Evolutionary conservation across 2,113 vertebrate genomes (phyloP).

Genomic region (Aspidoscelis tigris): DNA sequence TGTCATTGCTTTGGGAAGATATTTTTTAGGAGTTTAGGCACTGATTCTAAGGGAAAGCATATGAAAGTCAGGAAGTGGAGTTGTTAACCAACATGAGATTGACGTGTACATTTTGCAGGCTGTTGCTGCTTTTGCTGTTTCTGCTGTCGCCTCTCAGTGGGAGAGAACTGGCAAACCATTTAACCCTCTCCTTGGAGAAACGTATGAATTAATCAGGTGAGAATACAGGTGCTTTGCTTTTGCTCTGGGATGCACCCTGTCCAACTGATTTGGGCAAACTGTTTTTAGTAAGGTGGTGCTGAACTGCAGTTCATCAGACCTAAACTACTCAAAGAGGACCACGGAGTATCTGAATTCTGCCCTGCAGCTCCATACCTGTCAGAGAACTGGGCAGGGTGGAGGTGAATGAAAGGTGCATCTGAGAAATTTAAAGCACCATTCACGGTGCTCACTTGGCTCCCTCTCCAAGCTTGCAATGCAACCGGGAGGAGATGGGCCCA

Average conservation of each 20-base stretch:
- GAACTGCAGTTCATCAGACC: too few relatives aligned
- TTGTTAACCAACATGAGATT: neutral
- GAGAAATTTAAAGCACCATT: too few relatives aligned
- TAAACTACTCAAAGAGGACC: too few relatives aligned
- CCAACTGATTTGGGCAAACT: neutral
- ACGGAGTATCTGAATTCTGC: too few relatives aligned
- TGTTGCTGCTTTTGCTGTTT: constrained; percentile 95
- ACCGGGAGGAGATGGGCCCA: too few relatives aligned
- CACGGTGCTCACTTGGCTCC: too few relatives aligned
- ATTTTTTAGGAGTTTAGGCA: neutral
- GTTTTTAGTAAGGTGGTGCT: neutral
- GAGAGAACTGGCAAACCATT: constrained; percentile 98
- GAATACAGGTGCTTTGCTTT: neutral
- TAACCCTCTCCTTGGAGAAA: constrained; percentile 95
- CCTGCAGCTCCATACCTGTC: too few relatives aligned
- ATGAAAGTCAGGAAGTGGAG: neutral
- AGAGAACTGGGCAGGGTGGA: too few relatives aligned
- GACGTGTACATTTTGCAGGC: constrained; percentile 71
- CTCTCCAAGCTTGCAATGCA: too few relatives aligned
- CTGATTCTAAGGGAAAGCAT: neutral
- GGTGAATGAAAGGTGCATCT: too few relatives aligned
- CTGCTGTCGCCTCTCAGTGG: constrained; percentile 96
- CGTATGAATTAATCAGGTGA: constrained; percentile 92
- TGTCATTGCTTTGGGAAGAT: neutral
- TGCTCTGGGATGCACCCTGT: neutral